These are phyloP conservation scores for Vultur gryphus DNA, from an alignment of 2,797 vertebrate genomes.

Conservation along the genomic window DNA sequence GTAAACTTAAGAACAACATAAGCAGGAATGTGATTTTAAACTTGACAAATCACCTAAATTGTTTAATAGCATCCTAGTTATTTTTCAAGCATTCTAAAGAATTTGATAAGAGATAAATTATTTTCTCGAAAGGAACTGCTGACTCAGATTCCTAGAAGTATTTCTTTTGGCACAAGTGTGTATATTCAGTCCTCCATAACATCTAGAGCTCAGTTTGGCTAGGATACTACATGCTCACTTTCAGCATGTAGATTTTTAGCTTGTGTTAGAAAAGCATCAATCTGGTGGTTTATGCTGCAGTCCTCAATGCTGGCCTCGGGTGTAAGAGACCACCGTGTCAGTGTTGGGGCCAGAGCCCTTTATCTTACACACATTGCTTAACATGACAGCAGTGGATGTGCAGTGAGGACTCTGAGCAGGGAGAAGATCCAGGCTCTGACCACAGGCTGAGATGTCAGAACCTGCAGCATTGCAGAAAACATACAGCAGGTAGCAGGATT, in stretches of 20 bases:
- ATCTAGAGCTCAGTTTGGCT: background rate
- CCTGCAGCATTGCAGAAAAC: background rate
- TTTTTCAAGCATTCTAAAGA: background rate
- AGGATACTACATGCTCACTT: background rate
- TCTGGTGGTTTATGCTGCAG: background rate
- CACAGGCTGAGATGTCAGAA: background rate
- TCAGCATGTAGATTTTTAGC: background rate
- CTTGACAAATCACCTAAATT: background rate
- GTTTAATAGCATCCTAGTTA: background rate
- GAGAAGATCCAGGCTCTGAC: background rate
- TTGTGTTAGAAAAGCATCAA: background rate
- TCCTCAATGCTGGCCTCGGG: rapidly evolving
- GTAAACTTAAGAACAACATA: background rate
- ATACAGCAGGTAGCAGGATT: background rate
- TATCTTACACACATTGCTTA: background rate
- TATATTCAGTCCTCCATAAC: background rate
- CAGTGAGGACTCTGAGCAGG: background rate
- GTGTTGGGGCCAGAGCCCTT: background rate
- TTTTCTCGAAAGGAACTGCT: background rate
- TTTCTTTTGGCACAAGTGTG: background rate
- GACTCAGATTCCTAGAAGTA: background rate
- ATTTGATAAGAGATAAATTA: background rate
- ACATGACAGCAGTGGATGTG: background rate
- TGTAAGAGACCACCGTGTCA: background rate
- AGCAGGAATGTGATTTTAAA: background rate